Conservation (phyloP, 2,888 invertebrate species). For the Coremacera marginata region DNA sequence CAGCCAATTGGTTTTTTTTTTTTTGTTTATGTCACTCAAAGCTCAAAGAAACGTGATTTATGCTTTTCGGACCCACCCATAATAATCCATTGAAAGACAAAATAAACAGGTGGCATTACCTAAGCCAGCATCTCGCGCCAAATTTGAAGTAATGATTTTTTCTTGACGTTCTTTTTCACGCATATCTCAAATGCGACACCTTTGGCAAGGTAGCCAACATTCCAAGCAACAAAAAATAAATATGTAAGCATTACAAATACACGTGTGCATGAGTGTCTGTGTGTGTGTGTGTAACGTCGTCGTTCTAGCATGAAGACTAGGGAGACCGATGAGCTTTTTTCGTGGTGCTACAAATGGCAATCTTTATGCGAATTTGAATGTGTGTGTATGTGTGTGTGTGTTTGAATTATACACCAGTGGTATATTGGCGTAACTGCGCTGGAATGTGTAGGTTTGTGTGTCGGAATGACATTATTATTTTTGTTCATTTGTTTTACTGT, state of each 20-base stretch:
- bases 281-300: background rate
- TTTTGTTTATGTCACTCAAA: no score
- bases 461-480: constrained; percentile 27
- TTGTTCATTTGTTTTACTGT: constrained; percentile 21
- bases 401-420: constrained; percentile 5
- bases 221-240: background rate
- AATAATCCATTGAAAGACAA: no score
- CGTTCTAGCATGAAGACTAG: background rate
- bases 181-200: background rate
- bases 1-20: no score
- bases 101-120: background rate
- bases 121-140: background rate
- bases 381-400: background rate
- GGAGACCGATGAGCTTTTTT: constrained; percentile 4
- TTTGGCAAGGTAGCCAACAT: background rate
- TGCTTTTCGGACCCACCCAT: no score
- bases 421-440: background rate
- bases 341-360: background rate
- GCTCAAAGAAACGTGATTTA: no score
- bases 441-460: constrained; percentile 10
- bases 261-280: background rate
- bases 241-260: no score
- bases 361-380: background rate
- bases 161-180: background rate
- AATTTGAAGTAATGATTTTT: background rate